Percentiles rank a stretch among this genome's conserved stretches.
phyloP scores from a whole-genome alignment of 2,113 vertebrate genomes.

The Marmota flaviventris region DNA sequence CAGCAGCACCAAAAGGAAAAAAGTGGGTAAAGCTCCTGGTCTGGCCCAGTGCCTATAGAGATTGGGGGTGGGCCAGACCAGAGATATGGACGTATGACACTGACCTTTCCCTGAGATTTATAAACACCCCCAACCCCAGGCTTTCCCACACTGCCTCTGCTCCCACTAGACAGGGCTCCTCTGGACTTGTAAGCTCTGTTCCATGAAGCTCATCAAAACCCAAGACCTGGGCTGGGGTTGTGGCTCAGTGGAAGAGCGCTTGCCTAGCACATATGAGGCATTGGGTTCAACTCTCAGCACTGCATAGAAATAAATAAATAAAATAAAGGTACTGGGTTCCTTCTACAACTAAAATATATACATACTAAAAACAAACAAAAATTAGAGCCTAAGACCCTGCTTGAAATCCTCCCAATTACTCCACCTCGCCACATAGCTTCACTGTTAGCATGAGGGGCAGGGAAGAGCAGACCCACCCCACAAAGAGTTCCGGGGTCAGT shows the following conservation, averaged over 20 bases:
- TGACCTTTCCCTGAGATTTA: background rate
- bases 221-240: no score
- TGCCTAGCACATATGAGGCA: no score
- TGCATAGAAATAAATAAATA: no score
- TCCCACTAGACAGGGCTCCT: background rate
- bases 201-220: background rate
- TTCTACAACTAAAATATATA: no score
- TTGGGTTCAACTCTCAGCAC: no score
- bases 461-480: background rate
- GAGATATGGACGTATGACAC: rapidly evolving
- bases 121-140: background rate
- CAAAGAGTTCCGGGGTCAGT: background rate
- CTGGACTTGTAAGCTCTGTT: background rate
- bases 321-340: no score
- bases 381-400: background rate
- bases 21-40: background rate
- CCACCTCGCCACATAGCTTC: background rate
- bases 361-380: no score
- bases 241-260: no score
- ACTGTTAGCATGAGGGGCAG: background rate
- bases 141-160: background rate
- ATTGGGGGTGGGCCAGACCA: background rate
- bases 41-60: background rate
- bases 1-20: no score
- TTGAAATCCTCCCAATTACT: background rate